Evolutionary conservation across 2,113 vertebrate genomes (phyloP).

Genomic region (Myocastor coypus): DNA sequence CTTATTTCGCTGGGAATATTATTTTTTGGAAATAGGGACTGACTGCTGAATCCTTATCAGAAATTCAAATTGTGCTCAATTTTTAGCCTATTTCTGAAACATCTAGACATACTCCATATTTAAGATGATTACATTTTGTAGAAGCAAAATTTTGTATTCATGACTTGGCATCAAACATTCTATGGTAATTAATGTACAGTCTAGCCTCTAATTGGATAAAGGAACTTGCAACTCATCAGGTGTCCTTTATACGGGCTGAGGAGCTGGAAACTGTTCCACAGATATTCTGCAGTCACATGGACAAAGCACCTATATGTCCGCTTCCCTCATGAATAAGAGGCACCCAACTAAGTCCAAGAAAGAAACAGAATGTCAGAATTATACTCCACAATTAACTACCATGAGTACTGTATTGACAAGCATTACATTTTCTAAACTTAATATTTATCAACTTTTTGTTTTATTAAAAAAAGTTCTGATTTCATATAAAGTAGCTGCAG

Average conservation of each 20-base stretch:
- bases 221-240: background rate
- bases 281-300: background rate
- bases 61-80: conserved; percentile 16
- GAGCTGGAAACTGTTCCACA: background rate
- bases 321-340: background rate
- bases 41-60: background rate
- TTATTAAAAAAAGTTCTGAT: conserved; percentile 29
- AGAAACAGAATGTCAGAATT: background rate
- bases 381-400: background rate
- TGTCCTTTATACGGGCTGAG: too few relatives aligned
- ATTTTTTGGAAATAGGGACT: background rate
- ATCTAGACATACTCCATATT: background rate
- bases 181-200: background rate
- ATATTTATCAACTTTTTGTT: background rate
- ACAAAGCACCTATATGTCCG: background rate
- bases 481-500: background rate
- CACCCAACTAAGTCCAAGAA: background rate
- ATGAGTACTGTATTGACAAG: background rate
- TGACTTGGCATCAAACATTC: background rate
- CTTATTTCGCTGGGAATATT: background rate
- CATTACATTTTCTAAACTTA: background rate
- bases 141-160: background rate
- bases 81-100: conserved; percentile 13
- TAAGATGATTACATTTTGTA: conserved; percentile 15
- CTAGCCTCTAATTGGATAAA: background rate